Base-by-base conservation (phyloP, 1,140 invertebrate species). In the Ectropis grisescens region DNA sequence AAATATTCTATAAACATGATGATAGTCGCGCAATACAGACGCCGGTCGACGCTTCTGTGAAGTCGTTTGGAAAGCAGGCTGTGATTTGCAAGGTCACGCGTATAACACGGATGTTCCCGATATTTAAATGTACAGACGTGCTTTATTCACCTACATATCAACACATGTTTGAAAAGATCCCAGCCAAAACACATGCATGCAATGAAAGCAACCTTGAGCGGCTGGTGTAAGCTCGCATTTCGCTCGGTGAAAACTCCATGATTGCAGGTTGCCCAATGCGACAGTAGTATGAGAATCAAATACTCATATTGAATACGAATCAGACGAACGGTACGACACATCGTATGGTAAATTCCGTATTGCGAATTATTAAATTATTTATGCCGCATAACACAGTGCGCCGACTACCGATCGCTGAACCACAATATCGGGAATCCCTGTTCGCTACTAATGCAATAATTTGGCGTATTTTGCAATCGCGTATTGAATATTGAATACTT, bases 351-450 rank as follows among this genome's bases (percentile, higher is more conserved):
- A 78, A 81, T 81, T 78, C 71, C 65, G 76, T 78, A 78, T 75
- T 67, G 76, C 76, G 76, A 81, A 81, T 81, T 81, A 81, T 81
- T 81, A 81, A 81, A 81, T 81, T 78, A 81, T 81, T 78, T 76
- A 81, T 78, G 72, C 61, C 72, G 65, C 72, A 81, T 78, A 78
- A 71, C 71, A 58, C 59, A 59, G 68, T 59, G 60, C 57, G 58
- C 56, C 58, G 49, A 58, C 58, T 45, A 40, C 47, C 71, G 72
- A 74, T 60, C 75, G 59, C 72, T 60, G 71, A 76, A 76, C 76
- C 76, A 69, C 76, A 75, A 76, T 78, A 81, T 78, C 65, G 72
- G 76, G 76, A 78, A 78, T 78, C 72, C 76, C 71, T 69, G 69
- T 69, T 76, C 61, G 53, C 65, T 67, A 69, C 72, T 81, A 81